Conservation (phyloP, 2,113 vertebrate genomes). For the Cromileptes altivelis region DNA sequence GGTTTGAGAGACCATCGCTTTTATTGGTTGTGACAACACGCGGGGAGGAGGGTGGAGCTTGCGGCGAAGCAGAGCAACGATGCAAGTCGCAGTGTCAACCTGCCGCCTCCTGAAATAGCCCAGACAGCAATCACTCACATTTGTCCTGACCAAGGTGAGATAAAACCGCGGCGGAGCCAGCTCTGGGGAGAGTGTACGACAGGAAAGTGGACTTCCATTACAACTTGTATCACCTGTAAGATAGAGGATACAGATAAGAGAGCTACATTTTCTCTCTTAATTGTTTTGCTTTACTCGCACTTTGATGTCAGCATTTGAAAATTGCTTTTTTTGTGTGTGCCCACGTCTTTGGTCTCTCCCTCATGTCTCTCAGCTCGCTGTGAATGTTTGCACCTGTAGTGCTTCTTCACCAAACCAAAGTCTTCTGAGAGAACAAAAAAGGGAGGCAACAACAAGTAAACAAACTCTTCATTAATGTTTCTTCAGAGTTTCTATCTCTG, state of each 20-base stretch:
- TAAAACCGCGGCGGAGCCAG: conserved; percentile 23
- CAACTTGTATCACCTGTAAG: conserved; percentile 55
- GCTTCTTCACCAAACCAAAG: conserved; percentile 6
- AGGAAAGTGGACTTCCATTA: conserved; percentile 63
- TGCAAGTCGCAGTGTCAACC: conserved; percentile 1
- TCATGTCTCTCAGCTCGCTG: conserved; percentile 6
- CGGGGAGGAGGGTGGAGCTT: conserved; percentile 2
- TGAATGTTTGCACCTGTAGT: neutral
- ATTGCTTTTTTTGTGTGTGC: conserved; percentile 9
- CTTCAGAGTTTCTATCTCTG: conserved; percentile 32
- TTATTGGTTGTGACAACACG: conserved; percentile 67
- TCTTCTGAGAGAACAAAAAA: neutral
- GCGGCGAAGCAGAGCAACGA: neutral
- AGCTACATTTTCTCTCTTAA: conserved; percentile 48
- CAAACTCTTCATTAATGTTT: conserved; percentile 43
- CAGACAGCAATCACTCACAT: conserved; percentile 65
- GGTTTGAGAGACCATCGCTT: conserved; percentile 57
- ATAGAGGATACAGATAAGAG: conserved; percentile 45
- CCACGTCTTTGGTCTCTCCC: conserved; percentile 4
- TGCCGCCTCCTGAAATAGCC: conserved; percentile 57
- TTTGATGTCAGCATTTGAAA: conserved; percentile 58
- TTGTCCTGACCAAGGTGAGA: conserved; percentile 66
- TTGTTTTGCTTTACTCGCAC: conserved; percentile 32
- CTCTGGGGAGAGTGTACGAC: conserved; percentile 31
- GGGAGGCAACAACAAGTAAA: conserved; percentile 32